Evolutionary conservation across 2,113 vertebrate species (phyloP).

Genomic region (Gavia stellata): DNA sequence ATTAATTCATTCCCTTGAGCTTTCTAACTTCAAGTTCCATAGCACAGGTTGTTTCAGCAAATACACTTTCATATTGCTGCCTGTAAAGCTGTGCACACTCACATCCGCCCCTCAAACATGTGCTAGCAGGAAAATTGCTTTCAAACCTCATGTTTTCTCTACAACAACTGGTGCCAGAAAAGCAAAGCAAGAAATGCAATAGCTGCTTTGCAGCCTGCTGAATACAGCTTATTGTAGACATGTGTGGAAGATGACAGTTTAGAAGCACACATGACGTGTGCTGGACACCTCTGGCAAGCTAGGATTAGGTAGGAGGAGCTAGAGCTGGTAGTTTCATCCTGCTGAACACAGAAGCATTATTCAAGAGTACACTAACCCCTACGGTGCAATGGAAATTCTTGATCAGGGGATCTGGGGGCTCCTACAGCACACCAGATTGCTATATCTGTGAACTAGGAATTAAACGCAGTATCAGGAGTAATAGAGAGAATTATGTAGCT

Average conservation of each 20-base stretch:
- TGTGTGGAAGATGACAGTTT: background rate
- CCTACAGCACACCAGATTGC: background rate
- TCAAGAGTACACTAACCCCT: background rate
- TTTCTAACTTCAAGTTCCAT: background rate
- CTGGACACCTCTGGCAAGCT: background rate
- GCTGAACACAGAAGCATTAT: background rate
- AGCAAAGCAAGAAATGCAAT: background rate
- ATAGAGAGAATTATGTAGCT: background rate
- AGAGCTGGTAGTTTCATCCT: background rate
- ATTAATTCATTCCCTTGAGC: background rate
- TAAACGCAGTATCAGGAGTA: background rate
- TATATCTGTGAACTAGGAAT: background rate
- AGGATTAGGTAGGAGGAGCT: background rate
- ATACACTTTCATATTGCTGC: background rate
- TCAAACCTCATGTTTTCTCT: background rate
- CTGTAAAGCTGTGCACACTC: background rate
- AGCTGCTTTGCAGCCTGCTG: background rate
- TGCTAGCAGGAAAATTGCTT: background rate
- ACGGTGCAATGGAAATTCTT: background rate
- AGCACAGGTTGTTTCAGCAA: background rate
- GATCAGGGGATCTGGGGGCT: background rate
- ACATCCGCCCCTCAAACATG: background rate
- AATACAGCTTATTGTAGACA: background rate
- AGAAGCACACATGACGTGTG: background rate
- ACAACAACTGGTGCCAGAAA: background rate